Evolutionary conservation across 2,888 invertebrate genomes (phyloP).

Genomic region (Altica lythri): DNA sequence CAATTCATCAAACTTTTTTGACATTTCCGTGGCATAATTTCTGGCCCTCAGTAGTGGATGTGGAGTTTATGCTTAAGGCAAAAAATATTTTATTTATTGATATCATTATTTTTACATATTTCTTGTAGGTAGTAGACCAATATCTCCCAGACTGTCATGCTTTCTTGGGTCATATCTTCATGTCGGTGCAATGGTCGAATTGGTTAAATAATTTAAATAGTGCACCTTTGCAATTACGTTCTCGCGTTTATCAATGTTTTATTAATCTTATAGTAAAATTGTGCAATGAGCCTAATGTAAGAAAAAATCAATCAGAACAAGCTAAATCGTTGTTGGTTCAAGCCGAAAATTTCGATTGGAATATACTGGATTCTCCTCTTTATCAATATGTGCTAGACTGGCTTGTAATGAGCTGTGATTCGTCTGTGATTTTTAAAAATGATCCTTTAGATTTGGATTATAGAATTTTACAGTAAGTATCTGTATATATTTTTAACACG

Average conservation of each 20-base stretch:
- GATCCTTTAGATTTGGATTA: constrained; percentile 63
- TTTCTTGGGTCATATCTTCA: constrained; percentile 73
- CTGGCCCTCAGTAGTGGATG: constrained; percentile 67
- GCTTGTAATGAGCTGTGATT: constrained; percentile 75
- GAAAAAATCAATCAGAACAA: constrained; percentile 60
- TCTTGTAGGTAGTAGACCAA: constrained; percentile 65
- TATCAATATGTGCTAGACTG: constrained; percentile 73
- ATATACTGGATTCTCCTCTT: constrained; percentile 63
- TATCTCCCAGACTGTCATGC: constrained; percentile 72
- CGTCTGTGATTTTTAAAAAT: constrained; percentile 65
- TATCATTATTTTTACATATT: background rate
- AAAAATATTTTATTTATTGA: constrained; percentile 26
- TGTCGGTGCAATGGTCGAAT: constrained; percentile 67
- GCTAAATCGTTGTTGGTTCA: constrained; percentile 60
- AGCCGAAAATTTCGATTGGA: constrained; percentile 69
- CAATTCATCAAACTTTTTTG: constrained; percentile 68
- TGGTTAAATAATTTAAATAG: constrained; percentile 63
- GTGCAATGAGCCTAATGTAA: constrained; percentile 72
- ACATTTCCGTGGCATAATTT: constrained; percentile 75
- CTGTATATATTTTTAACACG: background rate
- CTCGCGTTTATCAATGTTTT: constrained; percentile 65
- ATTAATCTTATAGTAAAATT: constrained; percentile 73
- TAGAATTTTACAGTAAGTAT: constrained; percentile 64
- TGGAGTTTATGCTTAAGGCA: constrained; percentile 72
- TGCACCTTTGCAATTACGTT: constrained; percentile 53